A percentile compares a stretch with the other conserved stretches of the same genome.
Conservation (phyloP, 2,113 vertebrate species). For the Coturnix japonica region DNA sequence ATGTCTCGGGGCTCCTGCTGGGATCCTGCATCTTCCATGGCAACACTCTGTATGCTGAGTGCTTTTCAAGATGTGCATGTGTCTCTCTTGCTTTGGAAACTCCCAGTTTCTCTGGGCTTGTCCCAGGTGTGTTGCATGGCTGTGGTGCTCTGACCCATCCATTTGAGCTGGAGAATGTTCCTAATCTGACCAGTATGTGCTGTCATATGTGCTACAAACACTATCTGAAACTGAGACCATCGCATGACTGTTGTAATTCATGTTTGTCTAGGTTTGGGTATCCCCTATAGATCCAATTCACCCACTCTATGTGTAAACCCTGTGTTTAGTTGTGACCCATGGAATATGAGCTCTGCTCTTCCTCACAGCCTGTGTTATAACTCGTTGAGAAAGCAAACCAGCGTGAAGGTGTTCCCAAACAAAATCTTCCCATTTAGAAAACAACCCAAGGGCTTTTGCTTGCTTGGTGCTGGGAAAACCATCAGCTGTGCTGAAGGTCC, state of each 20-base stretch:
- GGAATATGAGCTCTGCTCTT: background rate
- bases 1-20: fast-evolving
- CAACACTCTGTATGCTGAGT: background rate
- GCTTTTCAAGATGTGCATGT: fast-evolving
- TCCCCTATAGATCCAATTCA: fast-evolving
- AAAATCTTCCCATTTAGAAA: background rate
- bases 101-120: background rate
- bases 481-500: background rate
- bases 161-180: background rate
- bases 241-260: background rate
- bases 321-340: fast-evolving
- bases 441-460: background rate
- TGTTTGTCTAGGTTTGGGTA: fast-evolving
- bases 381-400: background rate
- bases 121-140: fast-evolving
- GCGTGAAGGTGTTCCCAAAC: background rate
- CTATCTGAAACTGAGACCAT: fast-evolving
- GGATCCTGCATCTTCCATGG: background rate
- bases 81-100: background rate
- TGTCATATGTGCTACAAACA: background rate
- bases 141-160: background rate
- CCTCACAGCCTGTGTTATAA: fast-evolving
- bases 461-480: background rate
- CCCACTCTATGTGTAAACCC: fast-evolving
- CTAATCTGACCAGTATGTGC: background rate